Evolutionary conservation across 2,888 invertebrate species (phyloP), one percentile per base, ranked within the genome.

Genomic region (Parnassius smintheus): DNA sequence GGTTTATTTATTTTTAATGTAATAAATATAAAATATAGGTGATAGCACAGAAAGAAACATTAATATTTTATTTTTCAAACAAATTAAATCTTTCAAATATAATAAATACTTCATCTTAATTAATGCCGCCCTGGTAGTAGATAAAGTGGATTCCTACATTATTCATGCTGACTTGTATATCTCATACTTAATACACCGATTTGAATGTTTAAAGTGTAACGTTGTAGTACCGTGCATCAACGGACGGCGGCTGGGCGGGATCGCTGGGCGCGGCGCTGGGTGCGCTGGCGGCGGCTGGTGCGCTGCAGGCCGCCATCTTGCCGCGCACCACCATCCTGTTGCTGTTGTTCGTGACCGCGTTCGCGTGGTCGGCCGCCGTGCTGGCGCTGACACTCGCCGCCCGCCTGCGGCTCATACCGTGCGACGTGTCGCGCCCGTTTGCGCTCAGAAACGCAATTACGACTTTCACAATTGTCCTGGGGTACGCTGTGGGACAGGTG

Each of bases 401-500:
- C 0, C 93, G 97, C 64, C 88, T 98, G 56, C 93, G 96, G 77
- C 96, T 97, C 88, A 96, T 98, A 68, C 93, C 95, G 11, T 97
- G 97, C 94, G 97, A 98, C 79, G 94, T 98, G 56, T 95, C 96
- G 2, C 94, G 96, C 73, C 96, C 96, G 63, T 96, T 97, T 71
- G 94, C 96, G 0, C 87, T 98, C 50, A 93, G 98, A 66, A 93
- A 97, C 73, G 96, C 97, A 59, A 96, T 98, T 41, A 97, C 97
- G 4, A 95, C 97, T 18, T 96, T 97, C 74, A 97, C 97, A 2
- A 95, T 97, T 65, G 94, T 97, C 10, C 92, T 98, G 64, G 95
- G 97, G 46, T 97, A 97, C 82, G 95, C 97, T 56, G 96, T 97
- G 68, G 96, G 97, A 57, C 97, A 98, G 92, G 96, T 97, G 66